Percentiles rank a stretch among this genome's conserved stretches.
Evolutionary conservation across 2,113 vertebrate genomes (phyloP).

Genomic region (Ptilonorhynchus violaceus): DNA sequence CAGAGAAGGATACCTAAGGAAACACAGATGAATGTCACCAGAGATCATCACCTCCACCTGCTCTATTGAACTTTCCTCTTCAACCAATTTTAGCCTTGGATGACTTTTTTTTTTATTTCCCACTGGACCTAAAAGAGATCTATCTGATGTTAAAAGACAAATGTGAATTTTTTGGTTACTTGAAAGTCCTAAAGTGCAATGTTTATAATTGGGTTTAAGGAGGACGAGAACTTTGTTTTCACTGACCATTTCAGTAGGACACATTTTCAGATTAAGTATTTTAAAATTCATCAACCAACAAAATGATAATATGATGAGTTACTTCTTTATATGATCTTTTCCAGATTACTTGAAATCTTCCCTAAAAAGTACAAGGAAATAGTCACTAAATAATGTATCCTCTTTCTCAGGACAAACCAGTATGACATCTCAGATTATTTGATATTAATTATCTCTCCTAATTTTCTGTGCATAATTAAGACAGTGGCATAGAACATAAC

Average conservation of each 20-base stretch:
- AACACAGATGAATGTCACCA: neutral
- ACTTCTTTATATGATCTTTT: neutral
- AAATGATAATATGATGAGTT: neutral
- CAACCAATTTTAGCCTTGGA: neutral
- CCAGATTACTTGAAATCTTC: neutral
- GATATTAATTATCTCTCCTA: neutral
- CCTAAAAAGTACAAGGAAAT: neutral
- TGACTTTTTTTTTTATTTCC: neutral
- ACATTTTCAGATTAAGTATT: neutral
- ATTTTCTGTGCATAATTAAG: neutral
- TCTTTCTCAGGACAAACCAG: neutral
- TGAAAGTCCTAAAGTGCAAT: neutral
- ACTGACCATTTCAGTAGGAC: neutral
- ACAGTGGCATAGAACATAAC: neutral
- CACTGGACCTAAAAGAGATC: neutral
- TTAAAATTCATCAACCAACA: neutral
- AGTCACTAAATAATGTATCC: neutral
- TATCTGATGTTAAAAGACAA: neutral
- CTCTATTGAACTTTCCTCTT: constrained; percentile 12
- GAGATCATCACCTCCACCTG: constrained; percentile 30
- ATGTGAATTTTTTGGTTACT: neutral
- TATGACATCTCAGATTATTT: neutral
- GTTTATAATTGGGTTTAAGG: neutral
- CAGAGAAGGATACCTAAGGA: neutral
- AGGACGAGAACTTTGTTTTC: neutral